Conservation (phyloP, 2,113 vertebrate species). For the Regulus satrapa region DNA sequence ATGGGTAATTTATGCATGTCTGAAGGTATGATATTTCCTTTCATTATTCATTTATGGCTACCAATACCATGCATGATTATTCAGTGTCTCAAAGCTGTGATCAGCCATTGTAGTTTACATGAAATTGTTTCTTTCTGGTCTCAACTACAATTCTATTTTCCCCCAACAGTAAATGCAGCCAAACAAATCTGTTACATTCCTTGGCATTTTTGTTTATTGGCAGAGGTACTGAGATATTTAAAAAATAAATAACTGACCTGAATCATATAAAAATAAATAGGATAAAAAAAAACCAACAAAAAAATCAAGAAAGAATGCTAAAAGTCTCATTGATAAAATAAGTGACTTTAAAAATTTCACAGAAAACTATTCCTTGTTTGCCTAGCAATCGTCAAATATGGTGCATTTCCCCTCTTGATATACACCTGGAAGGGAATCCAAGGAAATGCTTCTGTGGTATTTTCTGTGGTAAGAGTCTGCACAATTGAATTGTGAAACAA, state of each 20-base stretch:
- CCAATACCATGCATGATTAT: background rate
- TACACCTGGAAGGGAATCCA: background rate
- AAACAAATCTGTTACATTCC: conserved; percentile 15
- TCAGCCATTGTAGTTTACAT: background rate
- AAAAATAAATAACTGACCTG: background rate
- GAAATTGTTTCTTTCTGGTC: background rate
- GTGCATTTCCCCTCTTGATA: background rate
- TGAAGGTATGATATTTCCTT: conserved; percentile 22
- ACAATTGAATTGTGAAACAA: background rate
- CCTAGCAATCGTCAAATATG: background rate
- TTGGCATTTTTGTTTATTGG: background rate
- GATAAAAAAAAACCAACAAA: conserved; percentile 25
- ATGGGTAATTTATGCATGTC: conserved; percentile 25
- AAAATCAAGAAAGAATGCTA: background rate
- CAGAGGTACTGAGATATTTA: background rate
- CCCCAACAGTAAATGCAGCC: background rate
- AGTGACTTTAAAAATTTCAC: background rate
- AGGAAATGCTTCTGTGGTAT: background rate
- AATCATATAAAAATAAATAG: background rate
- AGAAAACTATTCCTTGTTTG: background rate
- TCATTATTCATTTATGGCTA: conserved; percentile 32
- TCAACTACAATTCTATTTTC: conserved; percentile 22
- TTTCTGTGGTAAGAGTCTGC: background rate
- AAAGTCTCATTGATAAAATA: background rate
- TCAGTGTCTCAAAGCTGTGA: conserved; percentile 10